phyloP scores from a whole-genome alignment of 2,797 vertebrate genomes.

The Enteromius thamalakanensis region DNA sequence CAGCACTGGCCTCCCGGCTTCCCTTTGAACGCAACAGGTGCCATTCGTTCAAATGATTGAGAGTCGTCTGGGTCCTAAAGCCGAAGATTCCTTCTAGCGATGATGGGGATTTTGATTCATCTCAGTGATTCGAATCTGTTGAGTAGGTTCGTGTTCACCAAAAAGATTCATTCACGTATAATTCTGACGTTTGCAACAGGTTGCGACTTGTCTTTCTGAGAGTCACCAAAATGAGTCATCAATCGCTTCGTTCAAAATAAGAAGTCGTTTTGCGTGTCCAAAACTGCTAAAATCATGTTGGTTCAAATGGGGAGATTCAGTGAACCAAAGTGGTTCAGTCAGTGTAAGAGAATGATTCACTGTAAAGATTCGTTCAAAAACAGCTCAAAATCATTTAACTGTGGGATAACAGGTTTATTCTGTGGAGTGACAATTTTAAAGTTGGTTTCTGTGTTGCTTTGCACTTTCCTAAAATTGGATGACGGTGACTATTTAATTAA shows the following conservation, averaged over 20 bases:
- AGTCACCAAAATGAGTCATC: background rate
- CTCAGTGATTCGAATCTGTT: slow-evolving; percentile 1
- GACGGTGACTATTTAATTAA: slow-evolving; percentile 77
- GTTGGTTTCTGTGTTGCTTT: background rate
- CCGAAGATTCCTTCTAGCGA: background rate
- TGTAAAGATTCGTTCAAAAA: slow-evolving; percentile 1
- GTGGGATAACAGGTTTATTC: background rate
- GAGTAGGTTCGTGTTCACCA: background rate
- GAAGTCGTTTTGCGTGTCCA: no score
- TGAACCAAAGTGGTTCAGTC: background rate
- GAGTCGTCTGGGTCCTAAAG: slow-evolving; percentile 64
- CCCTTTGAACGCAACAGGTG: slow-evolving; percentile 73
- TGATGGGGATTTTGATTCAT: background rate
- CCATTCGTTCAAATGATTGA: slow-evolving; percentile 67
- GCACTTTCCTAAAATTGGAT: slow-evolving; percentile 52
- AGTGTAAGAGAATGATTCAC: background rate
- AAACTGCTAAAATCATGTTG: background rate
- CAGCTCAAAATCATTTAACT: background rate
- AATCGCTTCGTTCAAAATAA: background rate
- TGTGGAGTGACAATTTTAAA: background rate
- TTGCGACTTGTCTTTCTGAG: background rate
- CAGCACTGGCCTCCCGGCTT: slow-evolving; percentile 49
- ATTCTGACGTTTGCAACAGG: background rate
- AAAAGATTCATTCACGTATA: background rate
- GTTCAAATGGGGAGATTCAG: background rate